Percentiles rank a stretch among this genome's conserved stretches.
phyloP scores from a whole-genome alignment of 2,888 invertebrate genomes.

The Coelogynopora nodosa region DNA sequence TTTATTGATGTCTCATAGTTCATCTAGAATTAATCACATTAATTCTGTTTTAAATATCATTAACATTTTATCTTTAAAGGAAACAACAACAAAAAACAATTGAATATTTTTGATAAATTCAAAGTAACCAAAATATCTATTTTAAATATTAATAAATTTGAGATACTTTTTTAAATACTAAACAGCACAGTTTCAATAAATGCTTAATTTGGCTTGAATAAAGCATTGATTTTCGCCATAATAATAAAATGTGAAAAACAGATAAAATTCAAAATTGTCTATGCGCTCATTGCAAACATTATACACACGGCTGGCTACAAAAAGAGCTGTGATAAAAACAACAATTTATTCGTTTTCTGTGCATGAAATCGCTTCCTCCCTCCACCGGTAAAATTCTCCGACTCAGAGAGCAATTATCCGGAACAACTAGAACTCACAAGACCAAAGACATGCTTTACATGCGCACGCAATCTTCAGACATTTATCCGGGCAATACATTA shows the following conservation, averaged over 20 bases:
- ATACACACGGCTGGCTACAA: background rate
- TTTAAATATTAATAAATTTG: background rate
- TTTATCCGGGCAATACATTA: no score
- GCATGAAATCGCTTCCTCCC: background rate
- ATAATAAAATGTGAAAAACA: background rate
- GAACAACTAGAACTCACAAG: background rate
- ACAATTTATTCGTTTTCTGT: background rate
- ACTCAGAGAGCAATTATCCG: background rate
- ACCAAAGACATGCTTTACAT: background rate
- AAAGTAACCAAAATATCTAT: no score
- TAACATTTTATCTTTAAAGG: no score
- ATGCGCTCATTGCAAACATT: background rate
- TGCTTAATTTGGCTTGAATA: background rate
- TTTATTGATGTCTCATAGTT: no score
- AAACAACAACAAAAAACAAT: no score
- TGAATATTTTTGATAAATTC: no score
- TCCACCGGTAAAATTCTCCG: background rate
- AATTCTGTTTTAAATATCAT: no score
- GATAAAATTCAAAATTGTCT: background rate
- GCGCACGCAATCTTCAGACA: background rate
- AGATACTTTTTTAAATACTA: background rate
- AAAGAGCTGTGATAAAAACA: background rate
- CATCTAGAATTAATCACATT: no score
- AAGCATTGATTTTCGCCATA: background rate
- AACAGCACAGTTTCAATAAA: background rate